Conservation (phyloP, 2,113 vertebrate species). For the Catharus fuscescens region DNA sequence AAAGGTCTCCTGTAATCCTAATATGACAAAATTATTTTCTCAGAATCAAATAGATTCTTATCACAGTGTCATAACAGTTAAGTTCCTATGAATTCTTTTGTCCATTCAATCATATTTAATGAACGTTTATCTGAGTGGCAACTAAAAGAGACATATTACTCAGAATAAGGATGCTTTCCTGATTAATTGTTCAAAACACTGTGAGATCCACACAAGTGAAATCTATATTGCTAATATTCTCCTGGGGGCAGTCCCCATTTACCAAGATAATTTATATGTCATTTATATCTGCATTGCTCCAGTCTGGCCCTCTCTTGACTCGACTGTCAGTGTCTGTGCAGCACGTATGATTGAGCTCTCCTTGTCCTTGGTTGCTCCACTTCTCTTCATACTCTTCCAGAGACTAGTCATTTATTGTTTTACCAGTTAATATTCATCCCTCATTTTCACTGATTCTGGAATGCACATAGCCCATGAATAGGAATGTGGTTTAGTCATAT, state of each 20-base stretch:
- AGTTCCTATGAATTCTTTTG: background rate
- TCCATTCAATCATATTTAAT: background rate
- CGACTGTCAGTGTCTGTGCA: background rate
- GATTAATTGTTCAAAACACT: background rate
- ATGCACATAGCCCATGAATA: background rate
- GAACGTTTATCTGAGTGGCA: background rate
- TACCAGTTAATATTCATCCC: background rate
- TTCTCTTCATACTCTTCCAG: background rate
- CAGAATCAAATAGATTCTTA: background rate
- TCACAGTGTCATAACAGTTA: background rate
- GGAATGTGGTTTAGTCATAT: background rate
- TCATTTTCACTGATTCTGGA: background rate
- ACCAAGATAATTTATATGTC: background rate
- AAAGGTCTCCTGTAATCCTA: background rate
- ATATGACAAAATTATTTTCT: background rate
- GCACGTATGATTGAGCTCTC: accelerated
- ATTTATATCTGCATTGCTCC: background rate
- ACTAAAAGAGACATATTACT: background rate
- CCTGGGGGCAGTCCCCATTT: background rate
- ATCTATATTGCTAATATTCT: background rate
- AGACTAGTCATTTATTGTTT: background rate
- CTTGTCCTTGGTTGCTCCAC: background rate
- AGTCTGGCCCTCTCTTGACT: background rate
- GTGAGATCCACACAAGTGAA: background rate
- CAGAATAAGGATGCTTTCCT: background rate